Percentiles rank a stretch among this genome's conserved stretches.
Conservation (phyloP, 2,888 invertebrate species). For the Busseola fusca region DNA sequence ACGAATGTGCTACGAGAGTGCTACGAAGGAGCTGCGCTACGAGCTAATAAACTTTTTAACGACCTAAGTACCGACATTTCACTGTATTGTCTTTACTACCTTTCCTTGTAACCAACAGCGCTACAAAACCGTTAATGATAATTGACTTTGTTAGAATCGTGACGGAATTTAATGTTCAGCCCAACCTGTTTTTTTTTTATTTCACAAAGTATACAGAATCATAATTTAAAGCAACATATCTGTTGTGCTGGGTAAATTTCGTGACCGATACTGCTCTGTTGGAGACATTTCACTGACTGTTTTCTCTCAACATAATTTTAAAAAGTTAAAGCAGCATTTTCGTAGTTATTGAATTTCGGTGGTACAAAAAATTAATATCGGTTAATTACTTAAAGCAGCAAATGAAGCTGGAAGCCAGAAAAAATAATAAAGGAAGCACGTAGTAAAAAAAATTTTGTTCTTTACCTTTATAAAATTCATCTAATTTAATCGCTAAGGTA, state of each 20-base stretch:
- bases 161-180: conserved; percentile 6
- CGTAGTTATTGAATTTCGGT: conserved; percentile 10
- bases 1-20: conserved; percentile 18
- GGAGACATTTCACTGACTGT: conserved; percentile 1
- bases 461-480: conserved; percentile 16
- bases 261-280: background rate
- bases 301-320: conserved; percentile 16
- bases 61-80: conserved; percentile 24
- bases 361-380: background rate
- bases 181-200: background rate
- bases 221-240: conserved; percentile 15
- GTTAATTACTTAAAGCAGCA: conserved; percentile 11
- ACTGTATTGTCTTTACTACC: conserved; percentile 19
- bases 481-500: conserved; percentile 14
- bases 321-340: background rate
- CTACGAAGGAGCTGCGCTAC: conserved; percentile 29
- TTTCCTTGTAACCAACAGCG: conserved; percentile 8
- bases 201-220: background rate
- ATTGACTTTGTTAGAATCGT: conserved; percentile 2
- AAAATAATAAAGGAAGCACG: conserved; percentile 20
- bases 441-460: conserved; percentile 13
- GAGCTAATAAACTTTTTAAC: conserved; percentile 31
- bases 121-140: conserved; percentile 21
- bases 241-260: conserved; percentile 13
- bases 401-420: conserved; percentile 30